Evolutionary conservation across 2,113 vertebrate species (phyloP).

Genomic region (Dunckerocampus dactyliophorus): DNA sequence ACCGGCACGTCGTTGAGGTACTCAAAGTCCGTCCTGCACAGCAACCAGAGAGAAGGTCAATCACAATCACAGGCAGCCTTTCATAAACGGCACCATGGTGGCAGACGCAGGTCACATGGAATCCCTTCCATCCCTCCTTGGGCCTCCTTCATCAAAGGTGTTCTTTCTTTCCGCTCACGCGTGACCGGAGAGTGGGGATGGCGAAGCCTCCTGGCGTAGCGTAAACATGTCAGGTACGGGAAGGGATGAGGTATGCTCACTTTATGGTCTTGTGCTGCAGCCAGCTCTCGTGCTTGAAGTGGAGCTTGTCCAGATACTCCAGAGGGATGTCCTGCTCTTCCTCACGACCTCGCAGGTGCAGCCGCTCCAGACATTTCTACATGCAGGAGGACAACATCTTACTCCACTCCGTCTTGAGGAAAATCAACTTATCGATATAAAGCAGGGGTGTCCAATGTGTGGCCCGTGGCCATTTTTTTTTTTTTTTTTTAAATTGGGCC

Average conservation of each 20-base stretch:
- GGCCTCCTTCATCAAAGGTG: constrained; percentile 1
- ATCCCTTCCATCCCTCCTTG: neutral
- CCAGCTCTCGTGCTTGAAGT: constrained; percentile 92
- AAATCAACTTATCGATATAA: no score
- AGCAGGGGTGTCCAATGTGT: no score
- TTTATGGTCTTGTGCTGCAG: constrained; percentile 83
- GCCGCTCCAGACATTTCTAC: constrained; percentile 85
- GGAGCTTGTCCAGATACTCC: constrained; percentile 92
- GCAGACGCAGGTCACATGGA: constrained; percentile 15
- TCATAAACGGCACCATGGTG: neutral
- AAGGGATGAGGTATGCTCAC: constrained; percentile 62
- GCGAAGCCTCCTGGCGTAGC: neutral
- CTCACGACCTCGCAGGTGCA: constrained; percentile 82
- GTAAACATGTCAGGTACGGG: neutral
- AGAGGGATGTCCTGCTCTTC: constrained; percentile 91
- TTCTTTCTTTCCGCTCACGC: neutral
- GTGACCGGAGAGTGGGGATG: neutral
- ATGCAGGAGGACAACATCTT: neutral
- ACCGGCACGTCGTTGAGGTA: constrained; percentile 83
- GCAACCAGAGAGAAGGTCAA: neutral
- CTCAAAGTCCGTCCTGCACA: constrained; percentile 80
- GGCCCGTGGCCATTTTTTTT: no score
- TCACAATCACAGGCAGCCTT: neutral
- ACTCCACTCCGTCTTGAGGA: no score
- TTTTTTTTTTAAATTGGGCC: no score